Evolutionary conservation across 2,797 vertebrate species (phyloP).

Genomic region (Sebastes oblongus): DNA sequence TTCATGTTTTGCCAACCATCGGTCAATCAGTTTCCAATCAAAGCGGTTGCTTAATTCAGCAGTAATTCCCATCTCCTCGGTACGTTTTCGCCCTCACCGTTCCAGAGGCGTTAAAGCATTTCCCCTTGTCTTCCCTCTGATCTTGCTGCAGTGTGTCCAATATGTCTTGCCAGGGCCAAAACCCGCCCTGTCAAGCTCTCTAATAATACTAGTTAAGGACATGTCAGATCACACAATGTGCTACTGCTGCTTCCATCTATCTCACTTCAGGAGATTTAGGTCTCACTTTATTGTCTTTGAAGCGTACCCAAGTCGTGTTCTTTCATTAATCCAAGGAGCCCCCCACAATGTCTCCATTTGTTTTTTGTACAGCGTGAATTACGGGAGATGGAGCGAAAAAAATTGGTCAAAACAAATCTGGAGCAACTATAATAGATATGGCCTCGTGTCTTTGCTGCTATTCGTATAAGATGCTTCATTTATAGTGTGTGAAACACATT

Average conservation of each 20-base stretch:
- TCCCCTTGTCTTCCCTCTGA: slow-evolving; percentile 58
- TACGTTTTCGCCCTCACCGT: slow-evolving; percentile 55
- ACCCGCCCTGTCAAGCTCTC: slow-evolving; percentile 54
- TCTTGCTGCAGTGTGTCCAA: slow-evolving; percentile 63
- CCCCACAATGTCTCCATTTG: slow-evolving; percentile 37
- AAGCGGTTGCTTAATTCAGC: slow-evolving; percentile 81
- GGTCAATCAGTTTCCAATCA: slow-evolving; percentile 83
- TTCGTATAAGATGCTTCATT: background rate
- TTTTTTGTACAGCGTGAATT: background rate
- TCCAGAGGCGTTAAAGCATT: slow-evolving; percentile 58
- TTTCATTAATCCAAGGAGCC: slow-evolving; percentile 33
- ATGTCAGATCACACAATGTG: slow-evolving; percentile 62
- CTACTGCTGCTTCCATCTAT: slow-evolving; percentile 46
- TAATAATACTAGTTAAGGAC: slow-evolving; percentile 60
- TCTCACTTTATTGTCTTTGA: slow-evolving; percentile 52
- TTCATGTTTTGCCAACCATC: slow-evolving; percentile 84
- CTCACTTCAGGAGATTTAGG: slow-evolving; percentile 52
- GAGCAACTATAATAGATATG: background rate
- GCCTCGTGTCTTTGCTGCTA: background rate
- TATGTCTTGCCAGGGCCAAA: slow-evolving; percentile 51
- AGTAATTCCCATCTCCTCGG: slow-evolving; percentile 78
- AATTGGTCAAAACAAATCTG: background rate
- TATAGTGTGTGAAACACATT: background rate
- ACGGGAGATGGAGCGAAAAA: background rate
- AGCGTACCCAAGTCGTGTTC: slow-evolving; percentile 23